Evolutionary conservation across 2,888 invertebrate genomes (phyloP).

Genomic region (Xestobium rufovillosum): DNA sequence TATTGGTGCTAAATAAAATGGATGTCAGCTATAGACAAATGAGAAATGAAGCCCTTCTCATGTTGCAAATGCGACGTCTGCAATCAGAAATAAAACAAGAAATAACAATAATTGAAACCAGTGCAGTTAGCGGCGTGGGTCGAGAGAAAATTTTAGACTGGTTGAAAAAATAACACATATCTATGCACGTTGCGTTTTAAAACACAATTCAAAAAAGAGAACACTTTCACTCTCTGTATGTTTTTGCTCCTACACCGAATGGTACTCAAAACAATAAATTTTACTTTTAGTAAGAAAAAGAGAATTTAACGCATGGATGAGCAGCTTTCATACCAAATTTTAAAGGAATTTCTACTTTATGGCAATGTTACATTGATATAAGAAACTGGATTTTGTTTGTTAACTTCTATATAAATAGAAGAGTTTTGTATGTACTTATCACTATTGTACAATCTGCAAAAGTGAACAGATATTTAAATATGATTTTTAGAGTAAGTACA

Average conservation of each 20-base stretch:
- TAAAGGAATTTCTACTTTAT: too few relatives aligned
- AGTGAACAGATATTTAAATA: neutral
- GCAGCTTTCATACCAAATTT: neutral
- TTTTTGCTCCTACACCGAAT: too few relatives aligned
- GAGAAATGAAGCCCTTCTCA: conserved; percentile 76
- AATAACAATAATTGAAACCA: conserved; percentile 64
- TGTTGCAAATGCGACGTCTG: conserved; percentile 68
- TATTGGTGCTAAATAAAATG: conserved; percentile 73
- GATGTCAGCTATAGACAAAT: conserved; percentile 80
- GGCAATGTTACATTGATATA: neutral
- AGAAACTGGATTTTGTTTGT: neutral
- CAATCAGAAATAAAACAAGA: conserved; percentile 60
- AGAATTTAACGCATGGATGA: conserved; percentile 1
- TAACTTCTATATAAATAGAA: neutral
- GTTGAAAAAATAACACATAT: conserved; percentile 34
- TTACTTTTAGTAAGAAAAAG: neutral
- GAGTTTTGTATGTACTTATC: too few relatives aligned
- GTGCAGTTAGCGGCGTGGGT: conserved; percentile 66
- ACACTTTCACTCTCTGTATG: conserved; percentile 23
- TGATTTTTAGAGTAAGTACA: neutral
- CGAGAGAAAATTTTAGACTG: conserved; percentile 59
- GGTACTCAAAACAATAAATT: neutral
- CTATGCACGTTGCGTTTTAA: too few relatives aligned
- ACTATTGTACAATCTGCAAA: conserved; percentile 4
- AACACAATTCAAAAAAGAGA: conserved; percentile 16